These are phyloP conservation scores for Aphaenogaster floridana DNA, from an alignment of 1,140 invertebrate species.

Conservation along the genomic window DNA sequence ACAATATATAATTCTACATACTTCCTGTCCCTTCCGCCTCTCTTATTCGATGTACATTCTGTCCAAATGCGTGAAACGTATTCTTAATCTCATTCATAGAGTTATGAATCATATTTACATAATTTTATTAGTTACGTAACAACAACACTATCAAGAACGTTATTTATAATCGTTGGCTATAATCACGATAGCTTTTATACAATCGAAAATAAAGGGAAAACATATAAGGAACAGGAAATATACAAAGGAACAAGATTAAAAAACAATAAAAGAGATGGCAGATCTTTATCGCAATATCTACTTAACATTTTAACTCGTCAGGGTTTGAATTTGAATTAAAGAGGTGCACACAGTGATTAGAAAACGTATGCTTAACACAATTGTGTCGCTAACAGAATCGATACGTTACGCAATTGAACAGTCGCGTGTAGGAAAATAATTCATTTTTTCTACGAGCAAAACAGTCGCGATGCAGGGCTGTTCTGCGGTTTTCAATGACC, in stretches of 20 bases:
- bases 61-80: slow-evolving; percentile 26
- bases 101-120: slow-evolving; percentile 46
- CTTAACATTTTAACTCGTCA: background rate
- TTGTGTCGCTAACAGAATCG: slow-evolving; percentile 21
- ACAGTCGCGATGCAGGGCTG: slow-evolving; percentile 9
- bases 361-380: slow-evolving; percentile 21
- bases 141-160: slow-evolving; percentile 44
- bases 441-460: slow-evolving; percentile 23
- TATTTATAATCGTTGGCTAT: slow-evolving; percentile 23
- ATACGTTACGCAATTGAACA: slow-evolving; percentile 35
- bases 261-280: slow-evolving; percentile 20
- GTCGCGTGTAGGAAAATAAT: slow-evolving; percentile 46
- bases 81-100: slow-evolving; percentile 32
- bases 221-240: background rate
- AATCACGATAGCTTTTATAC: slow-evolving; percentile 2
- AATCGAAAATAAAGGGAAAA: background rate
- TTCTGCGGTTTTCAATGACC: slow-evolving; percentile 19
- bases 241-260: slow-evolving; percentile 22
- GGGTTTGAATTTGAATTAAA: background rate
- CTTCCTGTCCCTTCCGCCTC: slow-evolving; percentile 13
- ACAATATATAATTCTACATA: slow-evolving; percentile 27
- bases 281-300: background rate
- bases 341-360: background rate
- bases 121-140: slow-evolving; percentile 55
- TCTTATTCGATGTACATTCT: slow-evolving; percentile 25